These are phyloP conservation scores for Sitophilus oryzae DNA, from an alignment of 1,140 invertebrate species.

Conservation along the genomic window DNA sequence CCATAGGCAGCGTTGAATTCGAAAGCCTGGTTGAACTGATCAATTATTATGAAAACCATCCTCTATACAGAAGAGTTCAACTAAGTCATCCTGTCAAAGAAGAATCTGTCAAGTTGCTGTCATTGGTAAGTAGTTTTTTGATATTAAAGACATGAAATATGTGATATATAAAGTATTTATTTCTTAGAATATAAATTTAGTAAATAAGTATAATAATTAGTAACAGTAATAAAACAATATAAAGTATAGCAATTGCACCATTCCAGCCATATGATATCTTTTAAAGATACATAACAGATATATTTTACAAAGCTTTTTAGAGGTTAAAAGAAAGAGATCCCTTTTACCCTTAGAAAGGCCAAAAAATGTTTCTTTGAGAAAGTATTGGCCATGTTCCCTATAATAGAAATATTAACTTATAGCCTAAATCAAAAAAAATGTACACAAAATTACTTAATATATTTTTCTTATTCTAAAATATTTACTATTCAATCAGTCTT, in stretches of 20 bases:
- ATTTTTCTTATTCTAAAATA: too few species aligned
- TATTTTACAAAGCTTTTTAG: neutral
- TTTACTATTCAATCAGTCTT: neutral
- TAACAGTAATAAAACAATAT: neutral
- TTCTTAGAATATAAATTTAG: conserved; percentile 5
- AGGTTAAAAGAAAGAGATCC: neutral
- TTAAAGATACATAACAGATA: neutral
- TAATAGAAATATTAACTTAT: too few species aligned
- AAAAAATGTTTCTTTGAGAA: too few species aligned
- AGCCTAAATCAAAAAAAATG: too few species aligned
- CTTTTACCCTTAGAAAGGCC: neutral
- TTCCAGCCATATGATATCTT: conserved; percentile 17
- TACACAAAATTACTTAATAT: too few species aligned
- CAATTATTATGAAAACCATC: conserved; percentile 82
- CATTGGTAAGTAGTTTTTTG: conserved; percentile 54
- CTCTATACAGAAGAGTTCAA: conserved; percentile 85
- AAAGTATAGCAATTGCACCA: conserved; percentile 23
- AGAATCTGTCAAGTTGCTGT: conserved; percentile 60
- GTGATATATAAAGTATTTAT: neutral
- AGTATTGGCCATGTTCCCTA: too few species aligned
- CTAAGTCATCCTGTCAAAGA: conserved; percentile 82
- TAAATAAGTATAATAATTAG: neutral
- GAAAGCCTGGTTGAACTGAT: conserved; percentile 92
- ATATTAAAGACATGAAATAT: too few species aligned
- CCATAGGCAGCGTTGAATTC: conserved; percentile 85